Evolutionary conservation across 2,888 invertebrate genomes (phyloP).

Genomic region (Megamerina dolium): DNA sequence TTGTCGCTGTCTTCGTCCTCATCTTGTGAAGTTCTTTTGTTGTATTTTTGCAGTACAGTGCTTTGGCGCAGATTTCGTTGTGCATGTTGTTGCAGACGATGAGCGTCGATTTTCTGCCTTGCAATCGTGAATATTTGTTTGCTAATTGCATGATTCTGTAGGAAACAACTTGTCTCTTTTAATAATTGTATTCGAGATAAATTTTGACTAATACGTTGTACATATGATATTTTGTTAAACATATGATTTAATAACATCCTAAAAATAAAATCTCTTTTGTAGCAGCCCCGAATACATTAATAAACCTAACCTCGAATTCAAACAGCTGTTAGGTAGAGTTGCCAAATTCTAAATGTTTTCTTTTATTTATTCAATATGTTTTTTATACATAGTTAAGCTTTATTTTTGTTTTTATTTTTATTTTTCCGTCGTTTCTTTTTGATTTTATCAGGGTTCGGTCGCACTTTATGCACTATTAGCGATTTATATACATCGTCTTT

Average conservation of each 20-base stretch:
- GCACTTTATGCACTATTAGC: slow-evolving; percentile 29
- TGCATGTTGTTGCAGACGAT: background rate
- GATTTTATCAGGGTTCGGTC: slow-evolving; percentile 34
- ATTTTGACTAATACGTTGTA: slow-evolving; percentile 1
- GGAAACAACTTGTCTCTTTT: too few species aligned
- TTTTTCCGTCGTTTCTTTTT: slow-evolving; percentile 22
- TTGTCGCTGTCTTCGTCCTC: slow-evolving; percentile 50
- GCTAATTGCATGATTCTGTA: too few species aligned
- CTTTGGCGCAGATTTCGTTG: background rate
- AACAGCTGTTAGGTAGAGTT: slow-evolving; percentile 9
- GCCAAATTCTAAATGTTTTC: background rate
- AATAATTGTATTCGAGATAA: background rate
- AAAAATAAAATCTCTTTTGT: too few species aligned
- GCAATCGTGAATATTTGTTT: too few species aligned
- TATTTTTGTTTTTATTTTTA: slow-evolving; percentile 10
- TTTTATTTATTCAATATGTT: background rate
- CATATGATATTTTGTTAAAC: too few species aligned
- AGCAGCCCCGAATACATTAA: too few species aligned
- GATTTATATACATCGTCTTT: slow-evolving; percentile 23
- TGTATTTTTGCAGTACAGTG: slow-evolving; percentile 30
- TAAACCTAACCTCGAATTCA: slow-evolving; percentile 4
- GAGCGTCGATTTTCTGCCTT: background rate
- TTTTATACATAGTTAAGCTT: background rate
- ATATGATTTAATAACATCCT: too few species aligned
- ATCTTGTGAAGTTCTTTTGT: slow-evolving; percentile 27